A percentile compares a stretch with the other conserved stretches of the same genome.
phyloP scores from a whole-genome alignment of 2,888 invertebrate genomes.

The Dexiosoma caninum region DNA sequence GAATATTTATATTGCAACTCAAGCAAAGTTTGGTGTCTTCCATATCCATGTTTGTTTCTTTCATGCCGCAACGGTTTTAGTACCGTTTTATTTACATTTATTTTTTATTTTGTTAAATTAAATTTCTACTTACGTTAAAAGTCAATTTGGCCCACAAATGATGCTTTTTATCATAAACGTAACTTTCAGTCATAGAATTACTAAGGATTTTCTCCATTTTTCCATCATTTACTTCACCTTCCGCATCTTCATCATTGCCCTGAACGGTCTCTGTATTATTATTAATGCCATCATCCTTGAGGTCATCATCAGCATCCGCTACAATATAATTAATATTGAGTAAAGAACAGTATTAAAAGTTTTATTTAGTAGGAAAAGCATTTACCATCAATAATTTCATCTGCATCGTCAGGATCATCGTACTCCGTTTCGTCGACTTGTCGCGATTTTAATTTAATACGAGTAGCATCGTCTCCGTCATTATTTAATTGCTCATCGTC shows the following conservation, averaged over 20 bases:
- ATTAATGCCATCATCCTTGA: constrained; percentile 50
- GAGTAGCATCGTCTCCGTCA: constrained; percentile 77
- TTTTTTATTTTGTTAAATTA: no score
- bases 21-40: no score
- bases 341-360: no score
- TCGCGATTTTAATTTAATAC: constrained; percentile 79
- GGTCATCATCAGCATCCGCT: constrained; percentile 66
- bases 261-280: constrained; percentile 59
- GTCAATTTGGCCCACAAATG: constrained; percentile 91
- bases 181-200: constrained; percentile 79
- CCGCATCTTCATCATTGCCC: constrained; percentile 59
- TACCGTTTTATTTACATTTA: no score
- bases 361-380: no score
- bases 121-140: constrained; percentile 84
- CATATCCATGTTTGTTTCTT: no score
- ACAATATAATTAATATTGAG: neutral
- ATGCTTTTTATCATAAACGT: constrained; percentile 86
- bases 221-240: constrained; percentile 70
- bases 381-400: constrained; percentile 78
- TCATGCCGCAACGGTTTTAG: no score
- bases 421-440: constrained; percentile 83
- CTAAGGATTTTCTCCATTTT: constrained; percentile 70
- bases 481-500: constrained; percentile 70
- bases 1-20: no score
- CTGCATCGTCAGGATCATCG: constrained; percentile 82